Percentiles rank a stretch among this genome's conserved stretches.
Evolutionary conservation across 2,113 vertebrate species (phyloP).

Genomic region (Clarias macrocephalus): DNA sequence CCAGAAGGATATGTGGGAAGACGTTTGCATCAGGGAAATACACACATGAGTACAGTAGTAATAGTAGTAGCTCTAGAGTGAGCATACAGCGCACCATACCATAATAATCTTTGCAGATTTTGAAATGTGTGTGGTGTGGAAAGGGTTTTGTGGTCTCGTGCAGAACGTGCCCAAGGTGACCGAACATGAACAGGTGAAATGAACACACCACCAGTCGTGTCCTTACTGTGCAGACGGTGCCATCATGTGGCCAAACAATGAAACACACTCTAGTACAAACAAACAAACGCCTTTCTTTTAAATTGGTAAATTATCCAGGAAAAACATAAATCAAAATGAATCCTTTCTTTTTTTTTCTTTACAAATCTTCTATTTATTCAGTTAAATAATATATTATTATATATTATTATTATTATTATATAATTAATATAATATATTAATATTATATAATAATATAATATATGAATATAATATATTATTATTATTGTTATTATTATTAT

Average conservation of each 20-base stretch:
- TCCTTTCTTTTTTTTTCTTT: background rate
- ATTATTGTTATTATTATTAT: too few relatives aligned
- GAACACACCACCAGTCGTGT: background rate
- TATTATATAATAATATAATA: background rate
- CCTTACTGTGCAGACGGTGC: conserved; percentile 32
- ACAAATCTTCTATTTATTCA: background rate
- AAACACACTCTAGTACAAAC: background rate
- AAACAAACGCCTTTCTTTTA: background rate
- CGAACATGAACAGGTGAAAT: background rate
- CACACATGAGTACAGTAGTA: background rate
- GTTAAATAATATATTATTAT: background rate
- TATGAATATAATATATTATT: too few relatives aligned
- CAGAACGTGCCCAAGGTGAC: background rate
- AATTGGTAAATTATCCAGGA: background rate
- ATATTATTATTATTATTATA: too few relatives aligned
- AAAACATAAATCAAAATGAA: background rate
- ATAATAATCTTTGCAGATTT: background rate
- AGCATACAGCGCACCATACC: background rate
- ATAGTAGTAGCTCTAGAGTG: background rate
- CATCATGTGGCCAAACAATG: conserved; percentile 40
- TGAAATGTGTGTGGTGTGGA: background rate
- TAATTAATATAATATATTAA: too few relatives aligned
- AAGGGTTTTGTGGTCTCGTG: background rate
- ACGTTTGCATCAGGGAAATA: background rate
- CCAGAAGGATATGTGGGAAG: background rate